Conservation (phyloP, 2,797 vertebrate genomes). For the Balearica regulorum region DNA sequence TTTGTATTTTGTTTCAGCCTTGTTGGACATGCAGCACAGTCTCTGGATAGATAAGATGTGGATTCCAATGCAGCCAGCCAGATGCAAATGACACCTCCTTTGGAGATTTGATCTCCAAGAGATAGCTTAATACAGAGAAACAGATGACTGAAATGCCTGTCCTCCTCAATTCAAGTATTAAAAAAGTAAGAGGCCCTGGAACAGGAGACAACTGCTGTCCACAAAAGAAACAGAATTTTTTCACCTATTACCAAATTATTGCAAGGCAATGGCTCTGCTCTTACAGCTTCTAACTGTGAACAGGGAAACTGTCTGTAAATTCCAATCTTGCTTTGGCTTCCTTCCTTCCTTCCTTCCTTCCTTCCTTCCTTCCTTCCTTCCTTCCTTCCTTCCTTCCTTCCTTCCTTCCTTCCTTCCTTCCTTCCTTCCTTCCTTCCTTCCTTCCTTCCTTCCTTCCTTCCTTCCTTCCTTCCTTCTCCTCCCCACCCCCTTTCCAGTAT, state of each 20-base stretch:
- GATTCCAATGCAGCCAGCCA: background rate
- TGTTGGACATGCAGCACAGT: background rate
- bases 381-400: too few species aligned
- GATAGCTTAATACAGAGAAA: background rate
- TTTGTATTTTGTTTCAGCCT: background rate
- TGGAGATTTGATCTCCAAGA: background rate
- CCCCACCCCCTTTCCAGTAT: too few species aligned
- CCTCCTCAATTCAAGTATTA: background rate
- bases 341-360: too few species aligned
- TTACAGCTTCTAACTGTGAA: background rate
- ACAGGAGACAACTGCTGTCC: background rate
- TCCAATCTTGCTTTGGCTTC: background rate
- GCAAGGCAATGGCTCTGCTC: background rate
- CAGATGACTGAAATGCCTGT: background rate
- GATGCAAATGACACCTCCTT: background rate
- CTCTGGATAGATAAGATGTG: background rate
- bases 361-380: too few species aligned
- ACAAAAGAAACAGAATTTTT: background rate
- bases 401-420: too few species aligned
- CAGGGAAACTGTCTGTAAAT: background rate
- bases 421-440: too few species aligned
- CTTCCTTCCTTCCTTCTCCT: too few species aligned
- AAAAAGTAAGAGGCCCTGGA: background rate
- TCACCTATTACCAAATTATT: background rate
- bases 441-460: too few species aligned